Conservation (phyloP, 2,113 vertebrate species). For the Bagarius yarrelli region DNA sequence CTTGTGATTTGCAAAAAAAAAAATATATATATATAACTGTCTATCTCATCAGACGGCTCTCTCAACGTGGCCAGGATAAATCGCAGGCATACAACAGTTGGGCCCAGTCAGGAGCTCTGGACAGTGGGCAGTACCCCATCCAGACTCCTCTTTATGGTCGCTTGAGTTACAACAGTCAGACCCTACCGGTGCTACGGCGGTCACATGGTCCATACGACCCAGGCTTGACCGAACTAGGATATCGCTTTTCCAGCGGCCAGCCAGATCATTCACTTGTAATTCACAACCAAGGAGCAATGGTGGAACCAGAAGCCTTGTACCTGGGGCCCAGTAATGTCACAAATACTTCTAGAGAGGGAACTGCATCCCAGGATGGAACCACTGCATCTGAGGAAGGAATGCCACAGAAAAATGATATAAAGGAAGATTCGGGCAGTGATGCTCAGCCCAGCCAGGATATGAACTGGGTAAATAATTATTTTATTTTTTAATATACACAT, state of each 20-base stretch:
- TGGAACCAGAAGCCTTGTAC: slow-evolving; percentile 66
- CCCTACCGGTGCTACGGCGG: slow-evolving; percentile 72
- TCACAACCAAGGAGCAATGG: slow-evolving; percentile 71
- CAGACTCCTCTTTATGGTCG: slow-evolving; percentile 69
- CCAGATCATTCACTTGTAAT: slow-evolving; percentile 72
- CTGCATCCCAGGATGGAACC: slow-evolving; percentile 59
- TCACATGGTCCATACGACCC: slow-evolving; percentile 65
- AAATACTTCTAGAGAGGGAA: slow-evolving; percentile 61
- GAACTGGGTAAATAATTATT: slow-evolving; percentile 68
- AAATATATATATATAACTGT: no score
- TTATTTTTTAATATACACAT: neutral
- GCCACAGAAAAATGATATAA: slow-evolving; percentile 63
- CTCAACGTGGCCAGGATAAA: slow-evolving; percentile 68
- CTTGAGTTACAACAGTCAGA: slow-evolving; percentile 76
- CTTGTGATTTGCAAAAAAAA: neutral
- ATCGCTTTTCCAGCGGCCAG: slow-evolving; percentile 63
- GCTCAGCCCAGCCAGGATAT: slow-evolving; percentile 66
- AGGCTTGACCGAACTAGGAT: slow-evolving; percentile 65
- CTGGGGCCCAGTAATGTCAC: slow-evolving; percentile 58
- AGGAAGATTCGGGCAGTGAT: slow-evolving; percentile 66
- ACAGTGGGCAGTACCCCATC: slow-evolving; percentile 52
- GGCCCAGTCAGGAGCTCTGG: slow-evolving; percentile 63
- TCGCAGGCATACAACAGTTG: slow-evolving; percentile 69
- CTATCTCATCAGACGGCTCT: slow-evolving; percentile 64
- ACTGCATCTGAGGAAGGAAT: slow-evolving; percentile 70